Evolutionary conservation across 2,797 vertebrate species (phyloP), one percentile per base, ranked within the genome.

Genomic region (Notolepis coatsorum): DNA sequence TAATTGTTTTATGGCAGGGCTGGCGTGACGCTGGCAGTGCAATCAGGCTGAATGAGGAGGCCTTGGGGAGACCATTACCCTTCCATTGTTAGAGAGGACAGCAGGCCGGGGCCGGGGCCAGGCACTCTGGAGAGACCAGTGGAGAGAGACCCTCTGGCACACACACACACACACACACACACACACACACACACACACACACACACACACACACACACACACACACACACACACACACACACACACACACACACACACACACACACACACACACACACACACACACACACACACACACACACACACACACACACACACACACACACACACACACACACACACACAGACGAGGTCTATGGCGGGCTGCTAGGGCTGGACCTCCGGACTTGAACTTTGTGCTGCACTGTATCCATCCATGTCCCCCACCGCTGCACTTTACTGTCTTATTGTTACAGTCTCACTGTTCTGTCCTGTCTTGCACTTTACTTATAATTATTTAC

Each of bases 41-140:
- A 91, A 91, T 93, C 87, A 91, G 86, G 73, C 77, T 91, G 91
- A 92, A 91, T 91, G 84, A 90, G 82, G 85, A 84, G 90, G 89
- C 89, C 89, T 90, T 86, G 87, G 92, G 92, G 90, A 93, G 77
- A 78, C 90, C 89, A 94, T 94, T 94, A 93, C 90, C 90, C 89
- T 94, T 93, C 87, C 68, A 92, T 91, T 94, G 90, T 93, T 92
- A 74, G 85, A 87, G 87, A 92, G 91, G 91, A 93, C 91, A 90
- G 84, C 79, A 77, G 88, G 86, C 88, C 77, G 73, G 80, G 82
- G 80, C 79, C 58, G 67, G 80, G 80, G 79, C 81, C 83, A n/a
- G 58, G 57, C 68, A 79, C 84, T 86, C 82, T 80, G 61, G 67
- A 86, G 88, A 77, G 71, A 81, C 46, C 31, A 61, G 86, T 65